Evolutionary conservation across 37 sponge, comb jelly and placozoan species (phyloP).

Genomic region (Chondrilla cf. caribensis): DNA sequence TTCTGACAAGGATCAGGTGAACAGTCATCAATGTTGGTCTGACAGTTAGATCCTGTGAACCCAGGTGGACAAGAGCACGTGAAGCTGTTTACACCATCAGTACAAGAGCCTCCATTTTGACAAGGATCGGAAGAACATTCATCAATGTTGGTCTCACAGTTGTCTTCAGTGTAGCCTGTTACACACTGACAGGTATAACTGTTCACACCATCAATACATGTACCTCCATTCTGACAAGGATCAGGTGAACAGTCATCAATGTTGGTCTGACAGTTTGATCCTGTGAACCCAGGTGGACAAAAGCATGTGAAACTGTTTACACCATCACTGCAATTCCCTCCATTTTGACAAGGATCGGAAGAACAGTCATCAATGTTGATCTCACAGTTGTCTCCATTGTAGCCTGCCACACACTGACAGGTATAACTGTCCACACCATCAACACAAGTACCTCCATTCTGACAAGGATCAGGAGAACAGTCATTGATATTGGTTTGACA

Average conservation of each 20-base stretch:
- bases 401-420: slow-evolving; percentile 21
- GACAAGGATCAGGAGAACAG: slow-evolving; percentile 31
- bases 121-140: too few relatives aligned
- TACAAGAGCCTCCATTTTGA: too few relatives aligned
- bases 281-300: slow-evolving; percentile 22
- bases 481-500: slow-evolving; percentile 28
- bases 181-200: slow-evolving; percentile 26
- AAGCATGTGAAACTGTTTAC: not conserved
- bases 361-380: slow-evolving; percentile 28
- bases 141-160: slow-evolving; percentile 8
- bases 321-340: slow-evolving; percentile 17
- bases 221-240: slow-evolving; percentile 35
- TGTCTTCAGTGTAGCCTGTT: slow-evolving; percentile 27
- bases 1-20: too few relatives aligned
- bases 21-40: slow-evolving; percentile 28
- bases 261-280: not conserved
- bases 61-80: too few relatives aligned
- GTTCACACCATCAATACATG: slow-evolving; percentile 18
- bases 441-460: slow-evolving; percentile 23
- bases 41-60: slow-evolving; percentile 31
- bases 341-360: slow-evolving; percentile 26
- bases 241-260: slow-evolving; percentile 26
- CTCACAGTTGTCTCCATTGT: slow-evolving; percentile 15
- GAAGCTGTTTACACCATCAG: too few relatives aligned
- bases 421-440: slow-evolving; percentile 10